Base-by-base conservation (phyloP, 2,888 invertebrate species). In the Crematogaster levior region DNA sequence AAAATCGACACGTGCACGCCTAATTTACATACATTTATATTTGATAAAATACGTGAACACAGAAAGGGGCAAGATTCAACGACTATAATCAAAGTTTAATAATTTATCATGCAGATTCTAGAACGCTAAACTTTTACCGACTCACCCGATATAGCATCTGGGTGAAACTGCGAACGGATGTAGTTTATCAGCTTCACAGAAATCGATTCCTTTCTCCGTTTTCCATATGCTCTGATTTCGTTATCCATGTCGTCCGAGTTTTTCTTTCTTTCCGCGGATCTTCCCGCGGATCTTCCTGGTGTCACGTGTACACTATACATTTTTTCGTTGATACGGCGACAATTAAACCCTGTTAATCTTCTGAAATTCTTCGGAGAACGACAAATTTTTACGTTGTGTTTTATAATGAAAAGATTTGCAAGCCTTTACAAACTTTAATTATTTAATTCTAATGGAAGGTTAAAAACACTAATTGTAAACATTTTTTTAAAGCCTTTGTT, bases 231-330 rank as follows among this genome's bases (percentile, higher is more conserved):
- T n/a, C 74, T 72, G 66, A 92, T 88, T 75, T 93, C 93, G 30
- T 86, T 91, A 4, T 92, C 93, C 7, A 91, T 86, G 81, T 84
- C 89, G 51, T 88, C 86, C 12, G 93, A 92, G 24, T 91, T 86
- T 27, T 89, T 87, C 10, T 91, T 88, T 37, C 90, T 87, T 0
- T 91, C 91, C 24, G 91, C 88, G 7, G 92, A 92, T 84, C 90
- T 88, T 70, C 92, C 91, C 24, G 91, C 88, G 7, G 92, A 92
- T 84, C 90, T 88, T 70, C 92, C 91, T 1, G 92, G 90, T 43
- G 93, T 91, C 65, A 93, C 93, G 74, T 93, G 93, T 72, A 94
- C 94, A 66, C 91, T 93, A 80, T 94, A 94, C 94, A 94, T 94
- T 68, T 94, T 68, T 84, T 88, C 1, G 30, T 1, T 27, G 27